A percentile compares a stretch with the other conserved stretches of the same genome.
Conservation (phyloP, 2,113 vertebrate genomes). For the Epinephelus lanceolatus region DNA sequence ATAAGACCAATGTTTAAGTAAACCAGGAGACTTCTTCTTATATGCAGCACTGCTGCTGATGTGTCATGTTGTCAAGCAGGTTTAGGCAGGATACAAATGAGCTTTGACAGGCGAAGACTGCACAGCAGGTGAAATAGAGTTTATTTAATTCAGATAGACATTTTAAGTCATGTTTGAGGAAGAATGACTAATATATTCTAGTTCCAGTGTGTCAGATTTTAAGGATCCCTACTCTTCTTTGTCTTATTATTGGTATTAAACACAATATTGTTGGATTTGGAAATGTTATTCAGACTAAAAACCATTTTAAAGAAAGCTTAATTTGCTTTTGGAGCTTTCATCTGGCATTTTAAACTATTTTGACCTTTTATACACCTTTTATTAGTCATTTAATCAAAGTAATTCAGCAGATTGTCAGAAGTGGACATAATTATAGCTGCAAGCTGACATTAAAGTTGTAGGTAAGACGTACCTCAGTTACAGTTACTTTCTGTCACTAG, state of each 20-base stretch:
- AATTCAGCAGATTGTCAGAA: not conserved
- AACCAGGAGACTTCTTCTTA: not conserved
- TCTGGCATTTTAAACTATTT: not conserved
- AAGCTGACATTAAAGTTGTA: not conserved
- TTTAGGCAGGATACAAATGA: not conserved
- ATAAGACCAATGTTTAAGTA: not conserved
- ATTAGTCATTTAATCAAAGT: not conserved
- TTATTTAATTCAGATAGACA: not conserved
- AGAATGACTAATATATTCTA: not conserved
- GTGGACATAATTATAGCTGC: not conserved
- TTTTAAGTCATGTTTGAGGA: too few species aligned
- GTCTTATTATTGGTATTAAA: not conserved
- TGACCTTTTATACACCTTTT: not conserved
- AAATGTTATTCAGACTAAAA: not conserved
- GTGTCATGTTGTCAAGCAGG: not conserved
- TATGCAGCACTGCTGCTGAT: not conserved
- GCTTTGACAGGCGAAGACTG: slow-evolving; percentile 5
- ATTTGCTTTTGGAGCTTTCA: not conserved
- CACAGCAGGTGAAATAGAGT: not conserved
- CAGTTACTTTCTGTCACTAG: not conserved
- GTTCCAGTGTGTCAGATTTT: not conserved
- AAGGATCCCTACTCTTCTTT: not conserved
- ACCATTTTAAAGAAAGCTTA: not conserved
- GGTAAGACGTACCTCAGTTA: not conserved
- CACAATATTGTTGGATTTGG: not conserved